Conservation (phyloP, 2,888 invertebrate genomes). For the Melanchra persicariae region DNA sequence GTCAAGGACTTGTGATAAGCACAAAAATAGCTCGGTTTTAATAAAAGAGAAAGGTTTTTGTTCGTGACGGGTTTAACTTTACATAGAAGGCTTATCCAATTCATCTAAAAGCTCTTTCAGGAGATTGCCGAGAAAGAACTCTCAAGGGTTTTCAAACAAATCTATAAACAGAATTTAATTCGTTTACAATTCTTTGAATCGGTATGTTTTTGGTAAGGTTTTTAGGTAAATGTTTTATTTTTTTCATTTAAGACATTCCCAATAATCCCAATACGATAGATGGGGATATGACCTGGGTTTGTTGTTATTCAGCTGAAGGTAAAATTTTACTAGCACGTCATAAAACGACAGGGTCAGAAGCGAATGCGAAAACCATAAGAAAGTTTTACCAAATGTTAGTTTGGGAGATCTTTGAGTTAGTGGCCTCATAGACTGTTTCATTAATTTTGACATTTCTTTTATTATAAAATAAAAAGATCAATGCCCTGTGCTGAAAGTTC, state of each 20-base stretch:
- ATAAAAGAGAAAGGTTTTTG: slow-evolving; percentile 15
- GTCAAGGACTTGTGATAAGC: background rate
- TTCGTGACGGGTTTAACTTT: background rate
- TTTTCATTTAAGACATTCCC: background rate
- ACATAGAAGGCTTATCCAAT: slow-evolving; percentile 18
- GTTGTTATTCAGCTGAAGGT: too few species aligned
- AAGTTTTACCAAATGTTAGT: too few species aligned
- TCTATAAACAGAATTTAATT: slow-evolving; percentile 7
- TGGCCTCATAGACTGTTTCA: too few species aligned
- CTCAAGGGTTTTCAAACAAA: background rate
- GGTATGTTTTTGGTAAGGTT: background rate
- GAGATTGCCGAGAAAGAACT: background rate
- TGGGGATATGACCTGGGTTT: too few species aligned
- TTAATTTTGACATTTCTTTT: too few species aligned
- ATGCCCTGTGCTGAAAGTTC: background rate
- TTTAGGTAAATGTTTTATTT: background rate
- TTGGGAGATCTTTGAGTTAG: too few species aligned
- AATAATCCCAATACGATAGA: background rate
- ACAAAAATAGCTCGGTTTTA: slow-evolving; percentile 28
- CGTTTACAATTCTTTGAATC: background rate
- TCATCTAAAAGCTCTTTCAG: slow-evolving; percentile 17
- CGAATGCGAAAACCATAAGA: background rate
- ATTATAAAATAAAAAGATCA: too few species aligned
- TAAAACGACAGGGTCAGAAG: background rate
- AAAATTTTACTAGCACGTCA: too few species aligned